Conservation (phyloP, 1,140 invertebrate species). For the Hesperophylax magnus region DNA sequence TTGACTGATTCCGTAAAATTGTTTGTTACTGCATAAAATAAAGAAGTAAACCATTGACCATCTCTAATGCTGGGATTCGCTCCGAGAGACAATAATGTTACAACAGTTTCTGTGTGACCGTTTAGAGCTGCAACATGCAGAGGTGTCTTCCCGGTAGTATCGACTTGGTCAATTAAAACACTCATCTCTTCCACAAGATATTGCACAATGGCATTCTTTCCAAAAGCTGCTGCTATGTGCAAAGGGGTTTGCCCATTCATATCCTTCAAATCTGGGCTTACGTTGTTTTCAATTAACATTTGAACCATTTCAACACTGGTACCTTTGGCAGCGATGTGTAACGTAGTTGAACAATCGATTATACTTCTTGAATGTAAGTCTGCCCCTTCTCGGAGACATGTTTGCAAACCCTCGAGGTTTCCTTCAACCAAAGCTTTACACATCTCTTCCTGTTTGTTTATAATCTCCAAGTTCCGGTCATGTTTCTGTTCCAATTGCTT, state of each 20-base stretch:
- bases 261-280: not conserved
- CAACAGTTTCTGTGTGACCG: no score
- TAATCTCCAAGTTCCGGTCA: not conserved
- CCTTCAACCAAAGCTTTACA: not conserved
- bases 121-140: no score
- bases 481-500: not conserved
- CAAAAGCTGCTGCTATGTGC: no score
- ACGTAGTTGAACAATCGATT: not conserved
- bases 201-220: no score
- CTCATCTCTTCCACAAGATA: not conserved
- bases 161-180: not conserved
- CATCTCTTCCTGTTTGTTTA: not conserved
- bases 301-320: not conserved
- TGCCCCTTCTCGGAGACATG: not conserved
- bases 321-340: not conserved
- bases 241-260: no score
- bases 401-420: not conserved
- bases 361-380: not conserved
- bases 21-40: not conserved
- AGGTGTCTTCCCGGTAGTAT: not conserved
- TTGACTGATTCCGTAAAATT: not conserved
- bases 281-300: not conserved
- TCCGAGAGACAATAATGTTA: no score
- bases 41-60: not conserved
- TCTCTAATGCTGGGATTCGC: no score